A percentile compares a stretch with the other conserved stretches of the same genome.
Conservation (phyloP, 2,113 vertebrate species). For the Natator depressus region DNA sequence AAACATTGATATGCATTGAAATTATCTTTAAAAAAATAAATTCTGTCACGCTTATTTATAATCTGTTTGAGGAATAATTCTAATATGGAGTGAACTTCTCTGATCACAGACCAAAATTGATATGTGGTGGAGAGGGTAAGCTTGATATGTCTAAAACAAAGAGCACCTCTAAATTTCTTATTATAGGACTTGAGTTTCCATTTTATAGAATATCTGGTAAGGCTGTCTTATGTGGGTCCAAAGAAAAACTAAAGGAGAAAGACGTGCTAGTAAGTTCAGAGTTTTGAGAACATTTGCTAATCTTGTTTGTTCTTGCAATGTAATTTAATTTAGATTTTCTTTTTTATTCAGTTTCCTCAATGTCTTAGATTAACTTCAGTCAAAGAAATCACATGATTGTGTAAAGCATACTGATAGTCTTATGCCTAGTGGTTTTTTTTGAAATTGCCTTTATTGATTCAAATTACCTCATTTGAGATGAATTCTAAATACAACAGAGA, state of each 20-base stretch:
- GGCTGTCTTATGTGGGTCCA: not conserved
- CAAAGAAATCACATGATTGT: not conserved
- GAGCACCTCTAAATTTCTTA: not conserved
- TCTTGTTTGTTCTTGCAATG: not conserved
- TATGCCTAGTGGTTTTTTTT: not conserved
- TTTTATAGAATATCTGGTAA: not conserved
- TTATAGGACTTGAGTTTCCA: not conserved
- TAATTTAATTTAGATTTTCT: not conserved
- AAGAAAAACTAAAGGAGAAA: not conserved
- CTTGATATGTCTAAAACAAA: not conserved
- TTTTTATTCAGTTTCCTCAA: not conserved
- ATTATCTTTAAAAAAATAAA: not conserved
- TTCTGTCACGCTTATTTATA: not conserved
- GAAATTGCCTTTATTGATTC: not conserved
- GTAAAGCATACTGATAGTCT: not conserved
- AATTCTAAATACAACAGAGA: not conserved
- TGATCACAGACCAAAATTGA: not conserved
- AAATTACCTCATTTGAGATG: not conserved
- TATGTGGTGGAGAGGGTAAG: accelerated
- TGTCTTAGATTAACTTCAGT: not conserved
- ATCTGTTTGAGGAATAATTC: not conserved
- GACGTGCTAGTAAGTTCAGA: not conserved
- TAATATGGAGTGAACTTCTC: not conserved
- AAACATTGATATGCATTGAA: not conserved
- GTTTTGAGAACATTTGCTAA: not conserved